Conservation (phyloP, 2,888 invertebrate genomes). For the Thyatira batis region DNA sequence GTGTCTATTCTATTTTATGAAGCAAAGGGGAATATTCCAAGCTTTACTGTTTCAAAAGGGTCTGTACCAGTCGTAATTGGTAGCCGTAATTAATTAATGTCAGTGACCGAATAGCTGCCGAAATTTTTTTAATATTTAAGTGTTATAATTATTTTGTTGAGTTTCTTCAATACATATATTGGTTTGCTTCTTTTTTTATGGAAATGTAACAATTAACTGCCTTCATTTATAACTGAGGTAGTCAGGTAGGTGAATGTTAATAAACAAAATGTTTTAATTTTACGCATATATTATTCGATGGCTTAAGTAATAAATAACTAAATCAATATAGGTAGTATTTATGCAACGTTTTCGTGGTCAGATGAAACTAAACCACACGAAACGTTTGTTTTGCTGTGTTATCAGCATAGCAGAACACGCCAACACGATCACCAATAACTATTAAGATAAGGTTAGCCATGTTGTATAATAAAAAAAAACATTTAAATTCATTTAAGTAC, state of each 20-base stretch:
- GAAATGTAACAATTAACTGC: no score
- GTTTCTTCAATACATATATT: no score
- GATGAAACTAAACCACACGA: slow-evolving; percentile 5
- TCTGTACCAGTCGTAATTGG: slow-evolving; percentile 46
- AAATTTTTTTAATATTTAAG: slow-evolving; percentile 36
- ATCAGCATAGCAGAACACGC: slow-evolving; percentile 37
- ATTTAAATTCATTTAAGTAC: not conserved
- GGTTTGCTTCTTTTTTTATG: no score
- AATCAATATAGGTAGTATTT: no score
- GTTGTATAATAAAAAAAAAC: not conserved
- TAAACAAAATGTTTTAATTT: no score
- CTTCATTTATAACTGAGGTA: no score
- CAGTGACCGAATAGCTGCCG: slow-evolving; percentile 45
- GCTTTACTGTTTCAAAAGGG: slow-evolving; percentile 29
- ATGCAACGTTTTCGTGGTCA: slow-evolving; percentile 12
- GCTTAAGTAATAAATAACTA: no score
- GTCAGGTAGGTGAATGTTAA: no score
- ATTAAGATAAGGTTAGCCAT: slow-evolving; percentile 37
- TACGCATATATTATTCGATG: no score
- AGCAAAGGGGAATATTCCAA: slow-evolving; percentile 5
- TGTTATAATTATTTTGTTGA: no score
- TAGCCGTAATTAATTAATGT: slow-evolving; percentile 53
- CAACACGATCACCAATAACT: slow-evolving; percentile 27
- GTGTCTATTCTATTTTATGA: not conserved
- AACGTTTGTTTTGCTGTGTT: slow-evolving; percentile 34